Conservation (phyloP, 2,888 invertebrate genomes). For the Vanessa cardui region DNA sequence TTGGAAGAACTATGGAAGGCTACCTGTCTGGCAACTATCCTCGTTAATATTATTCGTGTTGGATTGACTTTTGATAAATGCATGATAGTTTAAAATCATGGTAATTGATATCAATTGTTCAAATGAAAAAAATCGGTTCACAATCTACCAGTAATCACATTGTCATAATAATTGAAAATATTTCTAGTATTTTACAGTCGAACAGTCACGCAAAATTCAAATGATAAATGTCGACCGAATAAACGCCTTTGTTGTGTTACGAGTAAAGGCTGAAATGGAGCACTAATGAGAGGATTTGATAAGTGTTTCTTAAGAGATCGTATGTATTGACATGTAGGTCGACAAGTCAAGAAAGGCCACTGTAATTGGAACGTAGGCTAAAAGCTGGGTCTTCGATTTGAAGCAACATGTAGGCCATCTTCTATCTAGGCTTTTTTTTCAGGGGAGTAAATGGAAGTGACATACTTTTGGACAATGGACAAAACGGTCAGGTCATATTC, state of each 20-base stretch:
- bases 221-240: too few relatives aligned
- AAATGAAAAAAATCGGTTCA: too few relatives aligned
- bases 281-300: conserved; percentile 18
- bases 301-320: neutral
- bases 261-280: neutral
- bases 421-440: conserved; percentile 1
- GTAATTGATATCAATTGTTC: too few relatives aligned
- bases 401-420: conserved; percentile 12
- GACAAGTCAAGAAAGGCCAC: conserved; percentile 24
- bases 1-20: too few relatives aligned
- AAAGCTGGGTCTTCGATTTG: conserved; percentile 25
- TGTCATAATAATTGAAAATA: too few relatives aligned
- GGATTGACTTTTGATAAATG: too few relatives aligned
- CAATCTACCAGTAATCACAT: too few relatives aligned
- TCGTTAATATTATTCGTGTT: too few relatives aligned
- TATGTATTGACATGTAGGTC: conserved; percentile 22
- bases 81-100: too few relatives aligned
- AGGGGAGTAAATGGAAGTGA: conserved; percentile 4
- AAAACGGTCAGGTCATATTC: neutral
- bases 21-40: too few relatives aligned
- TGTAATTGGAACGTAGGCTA: conserved; percentile 29
- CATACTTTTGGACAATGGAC: conserved; percentile 8
- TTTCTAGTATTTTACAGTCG: too few relatives aligned
- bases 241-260: neutral
- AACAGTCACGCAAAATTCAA: too few relatives aligned